Evolutionary conservation across 2,888 invertebrate species (phyloP).

Genomic region (Drosophila prolongata): DNA sequence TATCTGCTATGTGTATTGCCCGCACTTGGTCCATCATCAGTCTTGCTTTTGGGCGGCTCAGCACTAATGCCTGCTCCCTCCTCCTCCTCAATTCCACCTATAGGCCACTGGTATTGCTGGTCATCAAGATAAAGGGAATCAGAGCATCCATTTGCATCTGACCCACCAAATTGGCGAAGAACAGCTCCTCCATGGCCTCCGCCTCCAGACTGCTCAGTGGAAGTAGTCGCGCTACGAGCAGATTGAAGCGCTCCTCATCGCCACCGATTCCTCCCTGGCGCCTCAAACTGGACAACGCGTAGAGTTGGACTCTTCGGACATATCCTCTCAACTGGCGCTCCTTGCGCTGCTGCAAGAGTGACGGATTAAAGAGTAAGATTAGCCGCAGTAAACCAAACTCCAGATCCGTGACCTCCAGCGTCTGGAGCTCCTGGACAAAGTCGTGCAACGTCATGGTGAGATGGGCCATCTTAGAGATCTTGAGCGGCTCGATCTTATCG

Average conservation of each 20-base stretch:
- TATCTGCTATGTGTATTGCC: constrained; percentile 68
- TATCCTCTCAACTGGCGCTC: constrained; percentile 75
- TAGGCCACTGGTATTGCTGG: constrained; percentile 79
- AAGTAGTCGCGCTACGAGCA: constrained; percentile 86
- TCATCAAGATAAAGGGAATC: constrained; percentile 94
- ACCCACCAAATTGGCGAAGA: constrained; percentile 95
- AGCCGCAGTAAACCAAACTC: constrained; percentile 96
- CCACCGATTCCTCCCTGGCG: constrained; percentile 57
- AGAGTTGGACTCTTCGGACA: constrained; percentile 80
- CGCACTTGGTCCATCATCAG: constrained; percentile 66
- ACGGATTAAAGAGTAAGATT: constrained; percentile 92
- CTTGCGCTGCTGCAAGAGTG: constrained; percentile 84
- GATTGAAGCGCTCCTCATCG: constrained; percentile 86
- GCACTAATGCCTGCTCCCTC: not conserved
- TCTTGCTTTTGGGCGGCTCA: constrained; percentile 54
- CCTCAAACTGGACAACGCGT: constrained; percentile 75
- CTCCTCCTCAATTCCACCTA: constrained; percentile 15
- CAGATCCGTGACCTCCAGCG: constrained; percentile 90
- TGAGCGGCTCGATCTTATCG: constrained; percentile 91
- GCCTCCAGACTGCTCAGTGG: constrained; percentile 90
- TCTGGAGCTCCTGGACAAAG: constrained; percentile 90
- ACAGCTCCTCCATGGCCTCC: constrained; percentile 93
- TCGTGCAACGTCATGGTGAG: constrained; percentile 93
- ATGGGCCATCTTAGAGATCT: constrained; percentile 91
- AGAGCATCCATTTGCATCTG: constrained; percentile 97